These are phyloP conservation scores for Andrena camellia DNA, from an alignment of 2,888 invertebrate genomes.

Conservation along the genomic window DNA sequence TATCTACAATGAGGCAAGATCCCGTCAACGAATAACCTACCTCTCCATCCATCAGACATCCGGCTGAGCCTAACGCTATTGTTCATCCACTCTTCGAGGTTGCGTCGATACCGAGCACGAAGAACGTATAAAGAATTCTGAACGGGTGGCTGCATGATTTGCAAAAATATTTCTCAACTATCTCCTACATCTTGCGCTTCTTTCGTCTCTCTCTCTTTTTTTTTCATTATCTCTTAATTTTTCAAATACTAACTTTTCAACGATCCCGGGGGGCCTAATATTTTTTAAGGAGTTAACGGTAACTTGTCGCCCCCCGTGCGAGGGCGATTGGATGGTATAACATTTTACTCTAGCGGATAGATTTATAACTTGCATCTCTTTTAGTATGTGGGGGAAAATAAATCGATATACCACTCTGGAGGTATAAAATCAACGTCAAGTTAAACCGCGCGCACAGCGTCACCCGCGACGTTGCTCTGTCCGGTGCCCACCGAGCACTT, in stretches of 20 bases:
- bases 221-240: conserved; percentile 16
- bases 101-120: conserved; percentile 66
- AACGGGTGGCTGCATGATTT: conserved; percentile 50
- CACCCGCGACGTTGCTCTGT: conserved; percentile 14
- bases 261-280: conserved; percentile 41
- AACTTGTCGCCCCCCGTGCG: conserved; percentile 45
- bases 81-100: conserved; percentile 45
- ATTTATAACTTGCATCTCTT: conserved; percentile 39
- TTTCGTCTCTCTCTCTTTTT: conserved; percentile 15
- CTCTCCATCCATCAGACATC: conserved; percentile 45
- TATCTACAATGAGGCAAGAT: conserved; percentile 75
- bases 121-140: conserved; percentile 61
- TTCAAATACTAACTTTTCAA: conserved; percentile 50
- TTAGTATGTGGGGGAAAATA: conserved; percentile 16
- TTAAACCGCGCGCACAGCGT: conserved; percentile 21
- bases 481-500: conserved; percentile 30
- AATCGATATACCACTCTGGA: conserved; percentile 23
- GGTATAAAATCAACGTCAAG: conserved; percentile 23
- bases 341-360: conserved; percentile 41
- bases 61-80: conserved; percentile 51
- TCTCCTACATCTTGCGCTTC: conserved; percentile 38
- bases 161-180: conserved; percentile 62
- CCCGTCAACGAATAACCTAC: conserved; percentile 66
- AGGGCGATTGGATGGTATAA: conserved; percentile 56
- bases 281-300: conserved; percentile 47